Percentiles rank a stretch among this genome's conserved stretches.
Evolutionary conservation across 2,797 vertebrate genomes (phyloP).

Genomic region (Fistularia commersonii): DNA sequence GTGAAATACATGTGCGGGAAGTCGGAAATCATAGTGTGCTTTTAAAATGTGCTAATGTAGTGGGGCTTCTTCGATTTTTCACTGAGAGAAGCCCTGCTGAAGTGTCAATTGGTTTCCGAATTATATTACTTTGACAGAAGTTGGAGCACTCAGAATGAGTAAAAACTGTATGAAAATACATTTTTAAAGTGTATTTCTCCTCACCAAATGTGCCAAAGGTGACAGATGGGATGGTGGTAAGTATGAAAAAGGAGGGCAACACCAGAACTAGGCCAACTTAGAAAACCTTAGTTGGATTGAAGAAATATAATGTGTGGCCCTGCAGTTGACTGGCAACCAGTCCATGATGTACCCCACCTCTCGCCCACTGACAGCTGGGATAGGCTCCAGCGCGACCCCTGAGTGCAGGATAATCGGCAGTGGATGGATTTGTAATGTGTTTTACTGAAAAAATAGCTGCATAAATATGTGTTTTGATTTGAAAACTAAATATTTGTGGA

Average conservation of each 20-base stretch:
- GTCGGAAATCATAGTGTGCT: constrained; percentile 3
- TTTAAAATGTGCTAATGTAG: constrained; percentile 1
- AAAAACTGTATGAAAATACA: background rate
- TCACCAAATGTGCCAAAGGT: background rate
- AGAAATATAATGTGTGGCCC: no score
- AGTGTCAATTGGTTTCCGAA: constrained; percentile 8
- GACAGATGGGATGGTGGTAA: background rate
- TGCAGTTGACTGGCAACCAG: no score
- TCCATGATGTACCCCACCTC: no score
- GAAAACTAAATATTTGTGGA: no score
- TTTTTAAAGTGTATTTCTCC: constrained; percentile 2
- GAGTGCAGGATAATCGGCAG: no score
- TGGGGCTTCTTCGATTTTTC: background rate
- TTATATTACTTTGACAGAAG: background rate
- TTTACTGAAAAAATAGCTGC: no score
- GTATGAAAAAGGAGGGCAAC: background rate
- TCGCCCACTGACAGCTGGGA: no score
- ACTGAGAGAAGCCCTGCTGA: constrained; percentile 3
- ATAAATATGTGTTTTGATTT: no score
- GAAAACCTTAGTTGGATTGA: background rate
- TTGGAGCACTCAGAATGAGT: background rate
- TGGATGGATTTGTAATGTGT: no score
- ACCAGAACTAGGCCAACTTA: no score
- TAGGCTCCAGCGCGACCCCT: no score
- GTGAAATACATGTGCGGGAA: background rate